phyloP scores from a whole-genome alignment of 2,797 vertebrate genomes.

The Antennarius maculatus region DNA sequence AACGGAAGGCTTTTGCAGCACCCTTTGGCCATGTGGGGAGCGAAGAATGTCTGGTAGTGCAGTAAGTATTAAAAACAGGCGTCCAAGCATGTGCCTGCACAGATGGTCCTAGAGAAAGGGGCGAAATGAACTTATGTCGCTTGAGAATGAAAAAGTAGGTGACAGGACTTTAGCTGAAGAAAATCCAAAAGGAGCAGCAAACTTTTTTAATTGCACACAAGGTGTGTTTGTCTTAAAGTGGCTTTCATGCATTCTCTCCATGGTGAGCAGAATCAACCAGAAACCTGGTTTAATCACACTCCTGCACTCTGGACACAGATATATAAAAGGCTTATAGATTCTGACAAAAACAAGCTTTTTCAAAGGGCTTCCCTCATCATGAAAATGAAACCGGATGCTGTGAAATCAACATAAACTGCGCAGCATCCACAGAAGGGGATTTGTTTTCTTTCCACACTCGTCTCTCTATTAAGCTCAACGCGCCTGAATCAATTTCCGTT shows the following conservation, averaged over 20 bases:
- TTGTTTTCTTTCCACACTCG: slow-evolving; percentile 61
- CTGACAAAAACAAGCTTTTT: slow-evolving; percentile 51
- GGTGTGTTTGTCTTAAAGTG: neutral
- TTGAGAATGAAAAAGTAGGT: neutral
- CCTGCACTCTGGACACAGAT: too few species aligned
- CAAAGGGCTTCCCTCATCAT: slow-evolving; percentile 25
- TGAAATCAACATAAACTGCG: slow-evolving; percentile 43
- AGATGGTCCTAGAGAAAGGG: slow-evolving; percentile 11
- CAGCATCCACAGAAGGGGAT: slow-evolving; percentile 45
- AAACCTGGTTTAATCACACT: too few species aligned
- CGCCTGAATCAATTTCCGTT: slow-evolving; percentile 58
- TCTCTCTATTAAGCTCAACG: slow-evolving; percentile 46
- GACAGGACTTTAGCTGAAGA: neutral
- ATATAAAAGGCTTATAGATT: slow-evolving; percentile 30
- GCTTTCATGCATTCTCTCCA: neutral
- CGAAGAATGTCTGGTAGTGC: neutral
- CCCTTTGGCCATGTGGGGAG: slow-evolving; percentile 7
- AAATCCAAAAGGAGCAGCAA: neutral
- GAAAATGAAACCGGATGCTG: slow-evolving; percentile 58
- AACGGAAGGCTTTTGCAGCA: neutral
- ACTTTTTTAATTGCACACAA: neutral
- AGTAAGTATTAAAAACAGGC: slow-evolving; percentile 11
- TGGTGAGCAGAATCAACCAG: neutral
- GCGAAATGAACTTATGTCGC: neutral
- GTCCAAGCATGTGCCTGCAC: neutral